Base-by-base conservation (phyloP, 2,797 vertebrate genomes). In the Ataeniobius toweri region DNA sequence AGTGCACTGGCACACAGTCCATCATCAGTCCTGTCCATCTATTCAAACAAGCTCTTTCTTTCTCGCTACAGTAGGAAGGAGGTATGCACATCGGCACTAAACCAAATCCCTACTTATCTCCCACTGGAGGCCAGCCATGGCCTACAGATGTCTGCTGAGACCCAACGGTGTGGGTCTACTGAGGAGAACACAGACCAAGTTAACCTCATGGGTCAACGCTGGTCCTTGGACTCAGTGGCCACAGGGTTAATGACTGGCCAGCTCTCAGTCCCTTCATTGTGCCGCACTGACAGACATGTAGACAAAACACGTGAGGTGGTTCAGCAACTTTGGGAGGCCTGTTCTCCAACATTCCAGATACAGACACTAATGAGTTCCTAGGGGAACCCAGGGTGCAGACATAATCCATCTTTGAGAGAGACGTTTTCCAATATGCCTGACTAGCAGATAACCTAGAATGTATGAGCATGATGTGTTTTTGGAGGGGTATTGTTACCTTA, bases 101-200 rank as follows among this genome's bases (percentile, higher is more conserved):
- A 89, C 82, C 80, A 91, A 94, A 94, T 93, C 91, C 89, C 89
- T 81, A 86, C 91, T 94, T 92, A 95, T 94, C 94, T 93, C 80
- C 89, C 76, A 82, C 80, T 88, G 85, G 87, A 87, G 85, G 81
- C 79, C 79, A 82, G 75, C 80, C 76, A 73, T 3, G 36, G 86
- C 84, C 86, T 28, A 75, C 80, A 91, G 86, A 91, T 90, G 93
- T 94, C 94, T 31, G 31, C 31, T 31, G 31, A 31, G 31, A 31
- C 31, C 31, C 61, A 55, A 91, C 90, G 93, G 92, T 92, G 84
- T 87, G 73, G 81, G 82, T 76, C 89, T 73, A 56, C 77, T 75
- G 83, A 87, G 84, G 88, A 84, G 85, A 81, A 89, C 86, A 84
- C 84, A 80, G 80, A 58, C 81, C 1, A 73, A 71, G 89, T 94